phyloP scores from a whole-genome alignment of 2,113 vertebrate genomes.

The Sylvilagus bachmani region DNA sequence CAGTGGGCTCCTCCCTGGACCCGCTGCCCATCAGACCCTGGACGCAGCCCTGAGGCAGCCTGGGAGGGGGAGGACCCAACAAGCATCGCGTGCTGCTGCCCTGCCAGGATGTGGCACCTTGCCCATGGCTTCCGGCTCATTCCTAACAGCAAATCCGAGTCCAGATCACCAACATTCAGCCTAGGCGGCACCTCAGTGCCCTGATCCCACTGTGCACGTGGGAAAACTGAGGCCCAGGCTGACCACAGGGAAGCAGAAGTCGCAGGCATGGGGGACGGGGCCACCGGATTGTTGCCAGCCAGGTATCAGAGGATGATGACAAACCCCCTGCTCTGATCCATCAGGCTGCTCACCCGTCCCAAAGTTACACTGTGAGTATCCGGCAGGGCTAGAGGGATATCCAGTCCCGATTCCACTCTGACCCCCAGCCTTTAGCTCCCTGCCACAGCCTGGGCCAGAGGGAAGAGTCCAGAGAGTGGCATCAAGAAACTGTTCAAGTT shows the following conservation, averaged over 20 bases:
- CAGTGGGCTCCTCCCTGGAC: too few species aligned
- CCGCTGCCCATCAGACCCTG: too few species aligned
- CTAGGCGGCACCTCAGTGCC: not conserved
- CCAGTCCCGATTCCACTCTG: not conserved
- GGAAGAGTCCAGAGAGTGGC: not conserved
- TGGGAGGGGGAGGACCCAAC: not conserved
- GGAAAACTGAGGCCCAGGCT: not conserved
- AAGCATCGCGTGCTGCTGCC: fast-evolving
- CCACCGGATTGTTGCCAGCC: not conserved
- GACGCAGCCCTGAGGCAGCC: too few species aligned
- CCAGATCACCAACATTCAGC: not conserved
- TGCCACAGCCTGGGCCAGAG: not conserved
- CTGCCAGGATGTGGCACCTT: too few species aligned
- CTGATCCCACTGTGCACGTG: not conserved
- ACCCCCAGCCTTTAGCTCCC: not conserved
- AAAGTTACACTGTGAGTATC: not conserved
- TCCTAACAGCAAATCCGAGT: not conserved
- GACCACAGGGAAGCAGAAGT: not conserved
- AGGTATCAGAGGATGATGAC: not conserved
- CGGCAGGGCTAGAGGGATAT: not conserved
- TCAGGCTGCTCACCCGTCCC: not conserved
- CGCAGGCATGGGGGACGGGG: too few species aligned
- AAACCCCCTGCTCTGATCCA: not conserved
- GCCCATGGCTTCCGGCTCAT: not conserved
- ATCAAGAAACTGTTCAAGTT: not conserved